A percentile compares a stretch with the other conserved stretches of the same genome.
phyloP scores from a whole-genome alignment of 2,113 vertebrate genomes.

The Larimichthys crocea region DNA sequence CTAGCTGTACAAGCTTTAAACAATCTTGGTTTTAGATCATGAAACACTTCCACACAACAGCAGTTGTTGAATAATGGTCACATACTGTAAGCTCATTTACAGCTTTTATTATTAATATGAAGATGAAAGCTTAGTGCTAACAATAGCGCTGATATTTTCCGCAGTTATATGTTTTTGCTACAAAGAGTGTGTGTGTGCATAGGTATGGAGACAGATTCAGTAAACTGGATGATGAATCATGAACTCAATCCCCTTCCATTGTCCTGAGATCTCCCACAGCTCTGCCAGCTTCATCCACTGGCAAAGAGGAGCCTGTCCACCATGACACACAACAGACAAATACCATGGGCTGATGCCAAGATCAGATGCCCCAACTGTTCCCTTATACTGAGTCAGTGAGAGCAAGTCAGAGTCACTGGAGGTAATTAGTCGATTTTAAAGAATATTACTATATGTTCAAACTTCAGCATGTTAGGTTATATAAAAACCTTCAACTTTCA shows the following conservation, averaged over 20 bases:
- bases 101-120: slow-evolving; percentile 3
- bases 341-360: slow-evolving; percentile 51
- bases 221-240: slow-evolving; percentile 70
- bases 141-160: background rate
- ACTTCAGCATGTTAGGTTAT: background rate
- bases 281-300: slow-evolving; percentile 46
- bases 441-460: background rate
- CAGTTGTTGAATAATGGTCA: slow-evolving; percentile 7
- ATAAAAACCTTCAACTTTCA: background rate
- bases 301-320: slow-evolving; percentile 27
- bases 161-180: slow-evolving; percentile 12
- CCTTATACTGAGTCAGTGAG: slow-evolving; percentile 25
- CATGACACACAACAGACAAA: slow-evolving; percentile 54
- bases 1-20: background rate
- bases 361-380: slow-evolving; percentile 33
- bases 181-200: slow-evolving; percentile 5
- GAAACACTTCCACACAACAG: slow-evolving; percentile 2
- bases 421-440: background rate
- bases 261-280: slow-evolving; percentile 63
- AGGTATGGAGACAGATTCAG: slow-evolving; percentile 50
- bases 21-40: background rate
- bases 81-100: background rate
- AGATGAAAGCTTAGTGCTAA: slow-evolving; percentile 13
- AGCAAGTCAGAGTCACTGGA: background rate
- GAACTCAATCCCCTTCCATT: slow-evolving; percentile 56